Base-by-base conservation (phyloP, 2,113 vertebrate genomes). In the Cranoglanis bouderius region DNA sequence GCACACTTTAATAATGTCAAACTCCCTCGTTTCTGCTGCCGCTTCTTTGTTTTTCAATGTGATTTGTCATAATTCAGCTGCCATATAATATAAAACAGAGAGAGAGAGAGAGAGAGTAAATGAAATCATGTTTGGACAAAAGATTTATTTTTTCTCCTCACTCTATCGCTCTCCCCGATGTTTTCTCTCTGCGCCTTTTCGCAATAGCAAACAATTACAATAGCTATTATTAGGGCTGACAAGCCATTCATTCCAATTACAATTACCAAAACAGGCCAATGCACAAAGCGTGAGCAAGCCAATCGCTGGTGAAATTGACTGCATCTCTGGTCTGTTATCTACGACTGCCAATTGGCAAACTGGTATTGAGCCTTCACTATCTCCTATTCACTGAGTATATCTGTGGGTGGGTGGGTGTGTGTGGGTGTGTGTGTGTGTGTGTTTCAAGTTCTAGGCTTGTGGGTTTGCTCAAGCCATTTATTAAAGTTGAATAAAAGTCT, bases 201-300 rank as follows among this genome's bases (percentile, higher is more conserved):
- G 75, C 89, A 92, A 90, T 86, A 74, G 1, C 51, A 84, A 86
- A 90, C 80, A 88, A 87, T 94, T 93, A 93, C 87, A 90, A 85
- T 87, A 82, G 18, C 91, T 91, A 93, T 95, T 94, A 95, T 93
- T 93, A 93, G 83, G 74, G 90, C 91, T 91, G 94, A 94, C 94
- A 95, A 95, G 92, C 91, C 93, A 95, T 96, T 96, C 90, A 92
- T 95, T 95, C 90, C 93, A 94, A 95, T 96, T 94, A 92, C 92
- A 94, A 92, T 92, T 91, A 86, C 88, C 89, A 67, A 84, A 85
- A 91, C 93, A 91, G 90, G 89, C 89, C 49, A 40, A 61, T 16
- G 55, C 81, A 83, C 74, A 53, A 88, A 75, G 86, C 91, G 92
- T 90, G 94, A 94, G 93, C 92, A 92, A 77, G 78, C 91, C 89